A percentile compares a stretch with the other conserved stretches of the same genome.
These are phyloP conservation scores for Parnassius apollo DNA, from an alignment of 2,888 invertebrate species.

Conservation along the genomic window DNA sequence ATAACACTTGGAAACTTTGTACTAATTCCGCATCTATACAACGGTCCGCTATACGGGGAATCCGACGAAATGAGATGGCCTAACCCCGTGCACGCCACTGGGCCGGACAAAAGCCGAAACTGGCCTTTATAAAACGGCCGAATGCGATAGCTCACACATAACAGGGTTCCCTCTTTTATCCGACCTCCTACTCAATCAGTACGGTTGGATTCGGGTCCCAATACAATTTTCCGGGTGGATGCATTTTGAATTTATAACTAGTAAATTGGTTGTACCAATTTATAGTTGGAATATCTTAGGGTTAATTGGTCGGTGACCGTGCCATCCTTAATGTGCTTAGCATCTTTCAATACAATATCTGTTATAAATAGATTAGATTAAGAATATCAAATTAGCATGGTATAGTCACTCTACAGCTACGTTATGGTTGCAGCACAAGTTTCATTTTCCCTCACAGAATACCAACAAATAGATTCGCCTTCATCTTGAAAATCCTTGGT, in stretches of 20 bases:
- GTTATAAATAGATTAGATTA: too few species aligned
- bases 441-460: too few species aligned
- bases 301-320: slow-evolving; percentile 69
- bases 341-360: slow-evolving; percentile 28
- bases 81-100: slow-evolving; percentile 46
- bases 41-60: slow-evolving; percentile 35
- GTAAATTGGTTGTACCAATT: slow-evolving; percentile 76
- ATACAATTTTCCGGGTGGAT: slow-evolving; percentile 77
- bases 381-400: too few species aligned
- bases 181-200: slow-evolving; percentile 42
- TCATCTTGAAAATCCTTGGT: too few species aligned
- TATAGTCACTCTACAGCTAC: too few species aligned
- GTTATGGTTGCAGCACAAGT: too few species aligned
- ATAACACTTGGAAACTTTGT: slow-evolving; percentile 13
- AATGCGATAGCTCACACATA: slow-evolving; percentile 45
- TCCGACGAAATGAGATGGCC: slow-evolving; percentile 47
- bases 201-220: slow-evolving; percentile 58
- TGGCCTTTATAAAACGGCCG: slow-evolving; percentile 52
- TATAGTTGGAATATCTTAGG: slow-evolving; percentile 74
- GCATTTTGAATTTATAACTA: slow-evolving; percentile 80
- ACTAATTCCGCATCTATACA: slow-evolving; percentile 36
- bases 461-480: too few species aligned
- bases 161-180: slow-evolving; percentile 32
- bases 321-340: slow-evolving; percentile 32
- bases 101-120: slow-evolving; percentile 59